Conservation (phyloP, 2,888 invertebrate genomes). For the Trilocha varians region DNA sequence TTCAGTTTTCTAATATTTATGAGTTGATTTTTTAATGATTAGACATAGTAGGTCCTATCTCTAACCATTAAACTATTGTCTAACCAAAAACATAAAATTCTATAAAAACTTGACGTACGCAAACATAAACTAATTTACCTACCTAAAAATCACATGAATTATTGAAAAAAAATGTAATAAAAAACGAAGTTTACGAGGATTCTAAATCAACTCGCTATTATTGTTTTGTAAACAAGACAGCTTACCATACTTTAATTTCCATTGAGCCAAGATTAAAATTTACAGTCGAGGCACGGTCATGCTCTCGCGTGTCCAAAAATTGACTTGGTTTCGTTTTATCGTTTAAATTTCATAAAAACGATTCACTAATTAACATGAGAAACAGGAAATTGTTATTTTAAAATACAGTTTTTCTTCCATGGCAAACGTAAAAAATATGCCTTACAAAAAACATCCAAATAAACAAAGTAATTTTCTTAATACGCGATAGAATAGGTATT, state of each 20-base stretch:
- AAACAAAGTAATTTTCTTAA: too few relatives aligned
- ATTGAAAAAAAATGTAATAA: constrained; percentile 10
- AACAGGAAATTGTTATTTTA: constrained; percentile 5
- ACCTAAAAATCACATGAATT: constrained; percentile 1
- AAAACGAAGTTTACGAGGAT: constrained; percentile 19
- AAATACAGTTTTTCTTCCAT: constrained; percentile 7
- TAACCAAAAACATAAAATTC: too few relatives aligned
- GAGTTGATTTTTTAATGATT: too few relatives aligned
- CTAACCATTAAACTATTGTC: too few relatives aligned
- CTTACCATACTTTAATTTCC: constrained; percentile 18
- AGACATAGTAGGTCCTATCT: too few relatives aligned
- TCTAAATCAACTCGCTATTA: constrained; percentile 26
- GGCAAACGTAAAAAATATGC: too few relatives aligned
- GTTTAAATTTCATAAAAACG: constrained; percentile 33
- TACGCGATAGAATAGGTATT: too few relatives aligned
- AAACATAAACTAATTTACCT: not conserved
- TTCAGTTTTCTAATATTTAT: too few relatives aligned
- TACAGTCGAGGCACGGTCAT: constrained; percentile 23
- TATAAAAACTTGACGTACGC: too few relatives aligned
- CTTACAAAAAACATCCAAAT: too few relatives aligned
- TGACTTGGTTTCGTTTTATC: constrained; percentile 34
- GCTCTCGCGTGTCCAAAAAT: constrained; percentile 39
- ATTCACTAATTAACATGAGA: constrained; percentile 2
- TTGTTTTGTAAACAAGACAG: constrained; percentile 24
- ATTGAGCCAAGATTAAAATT: constrained; percentile 35